Base-by-base conservation (phyloP, 92 coral and sea anemone species). In the Actinostola sp. region DNA sequence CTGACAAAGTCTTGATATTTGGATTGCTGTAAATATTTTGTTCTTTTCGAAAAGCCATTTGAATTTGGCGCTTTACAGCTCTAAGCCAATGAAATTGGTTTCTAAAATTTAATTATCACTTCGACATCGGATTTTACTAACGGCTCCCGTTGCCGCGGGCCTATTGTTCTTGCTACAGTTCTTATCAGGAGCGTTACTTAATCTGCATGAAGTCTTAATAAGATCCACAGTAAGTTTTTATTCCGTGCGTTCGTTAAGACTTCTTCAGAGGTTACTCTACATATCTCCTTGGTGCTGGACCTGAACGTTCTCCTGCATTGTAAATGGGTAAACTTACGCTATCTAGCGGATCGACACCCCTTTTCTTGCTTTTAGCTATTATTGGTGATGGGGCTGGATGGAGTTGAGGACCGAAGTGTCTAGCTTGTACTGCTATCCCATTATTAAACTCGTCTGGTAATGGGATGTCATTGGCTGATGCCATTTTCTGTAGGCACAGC, bases 401-500 rank as follows among this genome's bases (percentile, higher is more conserved):
- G 33, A 48, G 69, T 28, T 27, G 46, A 17, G 79, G 70, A 36
- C 79, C 67, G 33, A 44, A 75, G 41, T 65, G 82, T 39, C 61
- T 74, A 13, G 83, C 78, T 39, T 83, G 88, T 5, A 75, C 77
- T 23, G 67, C 61, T 26, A 82, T 82, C 7, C 71, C 70, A 32
- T 82, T 82, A 5, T 77, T 57, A 6, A 83, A 70, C 31, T 49
- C 69, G 8, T 19, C 70, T n/a, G 88, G 88, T 8, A 83, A 32
- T 29, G 79, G 80, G 35, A 78, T 15, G 4, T 36, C 51, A 31
- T 53, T 56, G 30, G 55, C 44, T 62, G 70, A 13, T 51, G 63
- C 73, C 77, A 83, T 57, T 25, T 83, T 83, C 73, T 83, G 79
- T 23, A 76, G 32, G 36, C 83, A 77, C 20, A 79, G 69, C 9